Evolutionary conservation across 2,797 vertebrate species (phyloP), one percentile per base, ranked within the genome.

Genomic region (Channa striata): DNA sequence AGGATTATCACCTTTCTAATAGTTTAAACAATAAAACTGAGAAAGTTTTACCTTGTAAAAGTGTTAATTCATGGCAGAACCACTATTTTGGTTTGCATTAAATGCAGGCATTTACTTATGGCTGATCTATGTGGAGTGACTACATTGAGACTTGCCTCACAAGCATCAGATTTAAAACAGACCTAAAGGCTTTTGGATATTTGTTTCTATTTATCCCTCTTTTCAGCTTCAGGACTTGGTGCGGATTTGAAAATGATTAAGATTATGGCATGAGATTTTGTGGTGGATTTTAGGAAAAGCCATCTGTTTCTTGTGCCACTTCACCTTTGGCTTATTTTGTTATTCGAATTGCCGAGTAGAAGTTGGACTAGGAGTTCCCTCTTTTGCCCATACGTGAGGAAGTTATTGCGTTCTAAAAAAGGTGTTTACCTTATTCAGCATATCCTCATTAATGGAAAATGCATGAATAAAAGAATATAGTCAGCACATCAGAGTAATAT

Each of bases 191-290:
- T 86, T 86, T 78, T 75, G 69, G 71, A 50, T 85, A 73, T 88
- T 82, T 78, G 56, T 81, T 85, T 77, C 65, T 20, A 1, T 79
- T 90, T 67, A 91, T 87, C 84, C 86, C 8, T 78, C 70, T 73
- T 88, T 89, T 78, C 8, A 16, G 68, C 61, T 84, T 56, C 21
- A 47, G 46, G 59, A 63, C 58, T 83, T 78, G 13, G 19, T 59
- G 50, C 3, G 44, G 85, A 88, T 90, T 85, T 78, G 37, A 71
- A 80, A 49, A 13, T 74, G 70, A 81, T 82, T 78, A 83, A 84
- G 83, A 88, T 90, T 88, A 82, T 62, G 49, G 21, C n/a, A 60
- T 43, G 39, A 75, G 77, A 68, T 68, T 87, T 68, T 79, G 39
- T 50, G 63, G 30, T 59, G 52, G 89, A 49, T 83, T 87, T 84